Evolutionary conservation across 2,888 invertebrate genomes (phyloP).

Genomic region (Idaea aversata): DNA sequence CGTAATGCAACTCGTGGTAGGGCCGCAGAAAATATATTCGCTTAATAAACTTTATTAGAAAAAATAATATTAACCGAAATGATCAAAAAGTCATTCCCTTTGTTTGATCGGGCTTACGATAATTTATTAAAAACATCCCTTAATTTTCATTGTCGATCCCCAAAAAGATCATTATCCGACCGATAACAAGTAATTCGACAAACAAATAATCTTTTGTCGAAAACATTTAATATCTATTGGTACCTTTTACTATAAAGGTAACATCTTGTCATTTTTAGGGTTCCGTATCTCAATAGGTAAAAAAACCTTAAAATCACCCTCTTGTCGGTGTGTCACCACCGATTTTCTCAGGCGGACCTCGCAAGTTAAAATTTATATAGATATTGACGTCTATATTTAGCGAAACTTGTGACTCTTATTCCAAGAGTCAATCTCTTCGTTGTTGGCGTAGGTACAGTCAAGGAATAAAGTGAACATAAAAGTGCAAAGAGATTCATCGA

Average conservation of each 20-base stretch:
- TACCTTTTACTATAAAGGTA: background rate
- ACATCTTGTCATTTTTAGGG: no score
- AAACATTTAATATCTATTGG: background rate
- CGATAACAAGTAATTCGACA: background rate
- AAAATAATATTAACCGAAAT: background rate
- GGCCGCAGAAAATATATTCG: background rate
- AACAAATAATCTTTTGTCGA: background rate
- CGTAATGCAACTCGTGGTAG: background rate
- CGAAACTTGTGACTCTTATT: no score
- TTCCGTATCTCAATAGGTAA: no score
- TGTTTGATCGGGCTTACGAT: background rate
- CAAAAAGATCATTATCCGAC: background rate
- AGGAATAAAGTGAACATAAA: no score
- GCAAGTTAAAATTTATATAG: no score
- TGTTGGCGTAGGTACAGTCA: no score
- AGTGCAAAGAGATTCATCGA: no score
- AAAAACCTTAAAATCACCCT: no score
- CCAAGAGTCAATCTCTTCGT: no score
- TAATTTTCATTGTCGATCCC: background rate
- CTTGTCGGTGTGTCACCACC: no score
- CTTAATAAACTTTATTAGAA: background rate
- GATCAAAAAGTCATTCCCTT: background rate
- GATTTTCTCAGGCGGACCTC: no score
- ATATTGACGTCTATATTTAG: no score
- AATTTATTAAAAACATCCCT: background rate